A percentile compares a stretch with the other conserved stretches of the same genome.
These are phyloP conservation scores for Tachyglossus aculeatus DNA, from an alignment of 2,797 vertebrate genomes.

Conservation along the genomic window DNA sequence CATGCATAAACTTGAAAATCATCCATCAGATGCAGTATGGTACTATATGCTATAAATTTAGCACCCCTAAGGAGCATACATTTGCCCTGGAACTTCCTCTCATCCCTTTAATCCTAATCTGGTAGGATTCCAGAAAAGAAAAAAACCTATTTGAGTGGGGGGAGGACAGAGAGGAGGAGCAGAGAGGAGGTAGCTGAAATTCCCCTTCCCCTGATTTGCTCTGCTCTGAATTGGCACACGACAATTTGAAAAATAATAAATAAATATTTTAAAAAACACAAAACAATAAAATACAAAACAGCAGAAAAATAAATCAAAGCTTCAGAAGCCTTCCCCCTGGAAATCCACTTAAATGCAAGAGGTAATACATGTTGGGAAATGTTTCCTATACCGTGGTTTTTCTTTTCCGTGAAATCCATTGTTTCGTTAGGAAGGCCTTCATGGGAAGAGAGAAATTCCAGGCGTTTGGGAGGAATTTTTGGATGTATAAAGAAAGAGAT, in stretches of 20 bases:
- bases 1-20: slow-evolving; percentile 60
- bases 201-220: slow-evolving; percentile 22
- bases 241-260: no score
- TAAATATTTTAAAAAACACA: no score
- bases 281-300: no score
- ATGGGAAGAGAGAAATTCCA: neutral
- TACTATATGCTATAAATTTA: no score
- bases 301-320: no score
- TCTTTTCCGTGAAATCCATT: neutral
- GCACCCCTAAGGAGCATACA: neutral
- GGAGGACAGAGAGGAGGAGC: neutral
- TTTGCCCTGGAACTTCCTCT: slow-evolving; percentile 13
- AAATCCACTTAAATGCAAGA: slow-evolving; percentile 7
- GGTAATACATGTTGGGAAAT: slow-evolving; percentile 14
- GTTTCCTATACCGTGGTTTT: neutral
- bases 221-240: no score
- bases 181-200: neutral
- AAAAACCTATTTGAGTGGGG: no score
- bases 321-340: no score
- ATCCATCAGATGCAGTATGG: slow-evolving; percentile 48
- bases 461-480: neutral
- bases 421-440: slow-evolving; percentile 7
- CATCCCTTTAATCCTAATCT: neutral
- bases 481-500: slow-evolving; percentile 18
- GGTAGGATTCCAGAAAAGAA: no score